Percentiles rank a stretch among this genome's conserved stretches.
Evolutionary conservation across 1,140 invertebrate genomes (phyloP).

Genomic region (Drosophila carrolli): DNA sequence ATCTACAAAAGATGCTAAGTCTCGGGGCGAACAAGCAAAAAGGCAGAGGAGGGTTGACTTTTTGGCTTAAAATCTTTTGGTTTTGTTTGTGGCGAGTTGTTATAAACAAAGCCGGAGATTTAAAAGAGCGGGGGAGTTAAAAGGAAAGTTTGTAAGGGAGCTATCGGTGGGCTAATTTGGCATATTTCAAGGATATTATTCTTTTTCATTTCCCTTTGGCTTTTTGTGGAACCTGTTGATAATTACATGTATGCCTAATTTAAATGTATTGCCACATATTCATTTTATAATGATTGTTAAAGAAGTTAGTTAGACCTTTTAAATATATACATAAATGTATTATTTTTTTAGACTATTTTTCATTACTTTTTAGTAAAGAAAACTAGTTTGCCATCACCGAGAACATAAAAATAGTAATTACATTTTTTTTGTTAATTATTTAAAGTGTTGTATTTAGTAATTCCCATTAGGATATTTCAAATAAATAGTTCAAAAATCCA

Average conservation of each 20-base stretch:
- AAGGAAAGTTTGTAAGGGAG: constrained; percentile 12
- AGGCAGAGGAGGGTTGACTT: constrained; percentile 34
- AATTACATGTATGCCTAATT: too few species aligned
- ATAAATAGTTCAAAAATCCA: not conserved
- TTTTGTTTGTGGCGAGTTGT: constrained; percentile 46
- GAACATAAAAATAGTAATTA: too few species aligned
- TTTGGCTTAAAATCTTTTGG: constrained; percentile 47
- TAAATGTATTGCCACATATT: too few species aligned
- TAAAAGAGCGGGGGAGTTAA: not conserved
- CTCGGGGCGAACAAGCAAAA: not conserved
- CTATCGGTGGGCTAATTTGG: constrained; percentile 8
- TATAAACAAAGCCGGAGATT: constrained; percentile 38
- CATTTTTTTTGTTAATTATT: too few species aligned
- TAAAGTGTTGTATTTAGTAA: too few species aligned
- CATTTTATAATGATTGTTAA: too few species aligned
- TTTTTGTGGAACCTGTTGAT: too few species aligned
- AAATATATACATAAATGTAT: too few species aligned
- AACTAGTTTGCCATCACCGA: too few species aligned
- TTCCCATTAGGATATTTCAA: not conserved
- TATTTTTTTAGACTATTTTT: too few species aligned
- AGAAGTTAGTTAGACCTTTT: too few species aligned
- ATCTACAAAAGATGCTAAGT: constrained; percentile 40
- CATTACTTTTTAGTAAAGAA: too few species aligned
- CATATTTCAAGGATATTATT: not conserved
- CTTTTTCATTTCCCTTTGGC: not conserved